Percentiles rank a stretch among this genome's conserved stretches.
phyloP scores from a whole-genome alignment of 2,888 invertebrate genomes.

The Lepidochitona cinerea region DNA sequence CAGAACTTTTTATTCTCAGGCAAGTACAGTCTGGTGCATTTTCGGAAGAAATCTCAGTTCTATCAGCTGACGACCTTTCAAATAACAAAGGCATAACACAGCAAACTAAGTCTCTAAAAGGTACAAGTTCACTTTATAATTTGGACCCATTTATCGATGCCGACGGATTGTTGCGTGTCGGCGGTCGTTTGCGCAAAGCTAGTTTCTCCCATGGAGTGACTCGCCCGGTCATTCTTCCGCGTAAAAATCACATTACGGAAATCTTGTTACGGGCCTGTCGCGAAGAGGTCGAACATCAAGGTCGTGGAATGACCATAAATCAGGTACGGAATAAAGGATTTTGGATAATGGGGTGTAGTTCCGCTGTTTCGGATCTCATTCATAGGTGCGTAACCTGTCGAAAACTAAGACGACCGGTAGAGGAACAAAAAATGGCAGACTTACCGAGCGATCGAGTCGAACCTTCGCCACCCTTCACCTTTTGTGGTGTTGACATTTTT shows the following conservation, averaged over 20 bases:
- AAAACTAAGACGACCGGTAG: constrained; percentile 31
- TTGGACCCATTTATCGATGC: constrained; percentile 5
- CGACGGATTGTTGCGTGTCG: constrained; percentile 24
- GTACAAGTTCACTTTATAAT: too few relatives aligned
- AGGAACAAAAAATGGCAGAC: constrained; percentile 57
- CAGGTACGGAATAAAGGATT: constrained; percentile 38
- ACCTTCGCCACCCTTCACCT: constrained; percentile 49
- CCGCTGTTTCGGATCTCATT: constrained; percentile 37
- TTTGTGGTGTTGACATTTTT: constrained; percentile 61
- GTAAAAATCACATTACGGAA: constrained; percentile 14
- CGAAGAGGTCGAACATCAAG: constrained; percentile 28
- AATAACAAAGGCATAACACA: too few relatives aligned
- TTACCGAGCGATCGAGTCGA: constrained; percentile 58
- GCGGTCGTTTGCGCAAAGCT: constrained; percentile 21
- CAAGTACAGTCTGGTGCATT: too few relatives aligned
- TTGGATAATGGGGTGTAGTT: constrained; percentile 54
- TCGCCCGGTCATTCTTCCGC: constrained; percentile 28
- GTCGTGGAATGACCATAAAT: constrained; percentile 34
- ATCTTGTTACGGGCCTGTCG: constrained; percentile 32
- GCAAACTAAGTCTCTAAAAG: too few relatives aligned
- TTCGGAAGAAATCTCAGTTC: too few relatives aligned
- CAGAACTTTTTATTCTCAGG: too few relatives aligned
- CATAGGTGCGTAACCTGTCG: constrained; percentile 55
- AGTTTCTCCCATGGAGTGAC: constrained; percentile 8
- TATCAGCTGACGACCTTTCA: too few relatives aligned